Percentiles rank a stretch among this genome's conserved stretches.
These are phyloP conservation scores for Trematomus bernacchii DNA, from an alignment of 2,797 vertebrate genomes.

Conservation along the genomic window DNA sequence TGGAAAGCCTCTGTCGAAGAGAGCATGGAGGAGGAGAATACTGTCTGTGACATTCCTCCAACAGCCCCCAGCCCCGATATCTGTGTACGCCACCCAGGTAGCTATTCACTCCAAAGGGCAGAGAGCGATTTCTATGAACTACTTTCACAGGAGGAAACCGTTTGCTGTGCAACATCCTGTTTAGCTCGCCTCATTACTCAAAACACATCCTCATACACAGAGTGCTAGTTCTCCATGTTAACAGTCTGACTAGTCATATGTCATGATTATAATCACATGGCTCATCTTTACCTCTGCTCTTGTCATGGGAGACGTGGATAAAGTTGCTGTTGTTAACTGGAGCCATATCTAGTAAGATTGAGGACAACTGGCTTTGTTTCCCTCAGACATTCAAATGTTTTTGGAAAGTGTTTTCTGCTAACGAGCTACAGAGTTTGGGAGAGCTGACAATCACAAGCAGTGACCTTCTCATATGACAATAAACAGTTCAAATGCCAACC, in stretches of 20 bases:
- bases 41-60: conserved; percentile 56
- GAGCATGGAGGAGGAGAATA: conserved; percentile 43
- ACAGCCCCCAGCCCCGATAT: conserved; percentile 5
- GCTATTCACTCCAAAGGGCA: conserved; percentile 20
- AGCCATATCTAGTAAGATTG: conserved; percentile 10
- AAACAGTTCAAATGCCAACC: conserved; percentile 67
- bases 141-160: conserved; percentile 51
- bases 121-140: conserved; percentile 29
- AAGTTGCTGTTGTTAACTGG: conserved; percentile 26
- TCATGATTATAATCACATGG: conserved; percentile 49
- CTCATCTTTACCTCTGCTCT: conserved; percentile 32
- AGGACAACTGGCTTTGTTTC: conserved; percentile 35
- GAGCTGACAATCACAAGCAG: conserved; percentile 56
- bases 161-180: conserved; percentile 59
- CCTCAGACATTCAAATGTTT: conserved; percentile 26
- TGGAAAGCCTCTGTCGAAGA: conserved; percentile 64
- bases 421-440: conserved; percentile 46
- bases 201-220: conserved; percentile 36
- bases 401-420: conserved; percentile 31
- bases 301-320: conserved; percentile 28
- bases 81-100: conserved; percentile 37
- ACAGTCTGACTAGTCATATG: conserved; percentile 32
- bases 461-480: conserved; percentile 63
- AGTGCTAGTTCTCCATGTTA: conserved; percentile 25
- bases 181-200: conserved; percentile 54